Conservation (phyloP, 2,113 vertebrate genomes). For the Chiloscyllium plagiosum region DNA sequence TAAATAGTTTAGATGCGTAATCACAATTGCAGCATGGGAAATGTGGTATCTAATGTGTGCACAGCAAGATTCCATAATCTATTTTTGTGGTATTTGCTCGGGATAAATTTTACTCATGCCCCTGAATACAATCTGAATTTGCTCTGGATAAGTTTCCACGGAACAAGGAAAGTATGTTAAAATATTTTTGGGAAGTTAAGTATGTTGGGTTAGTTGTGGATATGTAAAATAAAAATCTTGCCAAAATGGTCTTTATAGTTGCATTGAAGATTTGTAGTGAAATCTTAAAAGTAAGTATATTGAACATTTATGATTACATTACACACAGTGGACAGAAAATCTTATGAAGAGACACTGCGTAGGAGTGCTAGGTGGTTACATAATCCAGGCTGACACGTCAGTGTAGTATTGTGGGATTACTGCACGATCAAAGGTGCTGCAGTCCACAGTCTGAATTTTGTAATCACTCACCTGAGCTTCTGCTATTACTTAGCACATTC, state of each 20-base stretch:
- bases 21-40: not conserved
- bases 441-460: not conserved
- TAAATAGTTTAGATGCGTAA: not conserved
- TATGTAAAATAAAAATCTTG: not conserved
- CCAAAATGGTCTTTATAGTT: not conserved
- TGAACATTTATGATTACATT: no score
- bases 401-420: not conserved
- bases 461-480: constrained; percentile 21
- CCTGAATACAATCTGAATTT: not conserved
- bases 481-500: not conserved
- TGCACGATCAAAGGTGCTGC: not conserved
- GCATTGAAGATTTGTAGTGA: not conserved
- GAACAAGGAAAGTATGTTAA: not conserved
- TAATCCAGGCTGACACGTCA: not conserved
- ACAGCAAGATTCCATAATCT: not conserved
- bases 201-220: not conserved
- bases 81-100: not conserved
- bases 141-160: not conserved
- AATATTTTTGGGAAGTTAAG: not conserved
- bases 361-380: not conserved
- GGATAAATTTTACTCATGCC: not conserved
- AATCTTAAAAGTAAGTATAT: not conserved
- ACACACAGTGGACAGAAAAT: not conserved
- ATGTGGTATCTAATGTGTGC: not conserved
- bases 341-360: not conserved